phyloP scores from a whole-genome alignment of 2,797 vertebrate species.

The Kryptolebias ocellatus region DNA sequence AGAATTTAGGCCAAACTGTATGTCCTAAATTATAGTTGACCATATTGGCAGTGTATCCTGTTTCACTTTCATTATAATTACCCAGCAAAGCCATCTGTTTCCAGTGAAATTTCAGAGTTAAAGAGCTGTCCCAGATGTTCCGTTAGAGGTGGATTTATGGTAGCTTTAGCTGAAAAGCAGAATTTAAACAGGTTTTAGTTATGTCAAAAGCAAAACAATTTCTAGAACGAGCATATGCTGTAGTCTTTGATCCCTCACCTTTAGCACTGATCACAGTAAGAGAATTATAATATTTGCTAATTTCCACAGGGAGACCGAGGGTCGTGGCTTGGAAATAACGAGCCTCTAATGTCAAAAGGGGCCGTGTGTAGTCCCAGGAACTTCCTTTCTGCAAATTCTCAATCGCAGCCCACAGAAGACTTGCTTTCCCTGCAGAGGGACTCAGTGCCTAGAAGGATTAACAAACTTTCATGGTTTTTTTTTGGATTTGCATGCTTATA shows the following conservation, averaged over 20 bases:
- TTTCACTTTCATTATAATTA: constrained; percentile 43
- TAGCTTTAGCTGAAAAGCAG: constrained; percentile 65
- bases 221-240: background rate
- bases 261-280: constrained; percentile 74
- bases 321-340: constrained; percentile 80
- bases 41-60: background rate
- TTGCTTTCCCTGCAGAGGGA: constrained; percentile 65
- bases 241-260: constrained; percentile 64
- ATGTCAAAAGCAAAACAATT: no score
- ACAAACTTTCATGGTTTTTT: constrained; percentile 3
- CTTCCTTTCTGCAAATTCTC: constrained; percentile 70
- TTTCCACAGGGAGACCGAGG: constrained; percentile 83
- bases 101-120: constrained; percentile 73
- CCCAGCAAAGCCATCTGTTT: constrained; percentile 79
- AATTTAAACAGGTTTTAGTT: no score
- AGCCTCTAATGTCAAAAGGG: constrained; percentile 74
- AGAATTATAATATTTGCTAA: constrained; percentile 78
- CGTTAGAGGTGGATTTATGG: constrained; percentile 68
- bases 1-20: background rate
- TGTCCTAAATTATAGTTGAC: background rate
- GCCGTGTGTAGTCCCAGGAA: constrained; percentile 74
- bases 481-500: background rate
- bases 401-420: constrained; percentile 64
- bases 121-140: constrained; percentile 70
- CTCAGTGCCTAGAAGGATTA: constrained; percentile 64